phyloP scores from a whole-genome alignment of 1,140 invertebrate species.

The Caenorhabditis latens region DNA sequence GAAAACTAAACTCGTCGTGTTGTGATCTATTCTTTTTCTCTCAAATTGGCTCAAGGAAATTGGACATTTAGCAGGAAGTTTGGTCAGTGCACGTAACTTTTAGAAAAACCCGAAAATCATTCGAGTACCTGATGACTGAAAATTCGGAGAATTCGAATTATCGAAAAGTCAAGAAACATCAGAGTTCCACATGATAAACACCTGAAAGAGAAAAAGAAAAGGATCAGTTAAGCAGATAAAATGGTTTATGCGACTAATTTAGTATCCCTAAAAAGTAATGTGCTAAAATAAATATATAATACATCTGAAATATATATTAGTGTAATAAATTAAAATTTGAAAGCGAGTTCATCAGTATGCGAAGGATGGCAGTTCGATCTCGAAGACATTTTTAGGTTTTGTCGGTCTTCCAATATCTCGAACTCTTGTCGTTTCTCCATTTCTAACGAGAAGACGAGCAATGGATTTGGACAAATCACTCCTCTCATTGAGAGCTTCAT shows the following conservation, averaged over 20 bases:
- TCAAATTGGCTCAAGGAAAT: slow-evolving; percentile 51
- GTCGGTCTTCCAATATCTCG: slow-evolving; percentile 47
- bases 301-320: slow-evolving; percentile 27
- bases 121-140: neutral
- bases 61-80: slow-evolving; percentile 41
- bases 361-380: slow-evolving; percentile 63
- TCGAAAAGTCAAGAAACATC: neutral
- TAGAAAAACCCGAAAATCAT: slow-evolving; percentile 1
- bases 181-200: too few relatives aligned
- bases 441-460: slow-evolving; percentile 60
- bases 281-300: slow-evolving; percentile 17
- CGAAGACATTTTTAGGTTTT: slow-evolving; percentile 64
- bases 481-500: slow-evolving; percentile 46
- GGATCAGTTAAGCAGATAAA: neutral
- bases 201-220: too few relatives aligned
- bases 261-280: neutral
- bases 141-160: neutral
- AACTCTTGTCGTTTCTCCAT: slow-evolving; percentile 58
- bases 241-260: neutral
- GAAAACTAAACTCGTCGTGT: slow-evolving; percentile 44
- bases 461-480: slow-evolving; percentile 60
- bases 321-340: slow-evolving; percentile 15
- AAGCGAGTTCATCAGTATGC: slow-evolving; percentile 47
- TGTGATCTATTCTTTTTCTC: slow-evolving; percentile 40
- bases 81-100: slow-evolving; percentile 47